Conservation (phyloP, 2,113 vertebrate species). For the Condylura cristata region DNA sequence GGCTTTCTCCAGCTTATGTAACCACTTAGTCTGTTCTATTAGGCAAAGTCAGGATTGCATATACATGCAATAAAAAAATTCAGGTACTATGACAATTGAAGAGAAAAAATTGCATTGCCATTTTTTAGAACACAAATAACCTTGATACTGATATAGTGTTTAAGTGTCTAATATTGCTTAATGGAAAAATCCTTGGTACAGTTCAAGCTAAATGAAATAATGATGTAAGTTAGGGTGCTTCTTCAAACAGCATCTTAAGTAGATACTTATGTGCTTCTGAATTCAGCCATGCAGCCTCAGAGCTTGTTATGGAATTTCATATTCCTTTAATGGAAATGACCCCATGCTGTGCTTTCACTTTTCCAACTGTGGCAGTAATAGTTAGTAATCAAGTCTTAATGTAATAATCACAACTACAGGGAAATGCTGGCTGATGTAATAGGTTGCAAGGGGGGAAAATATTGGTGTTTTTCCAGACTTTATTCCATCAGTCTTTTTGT, state of each 20-base stretch:
- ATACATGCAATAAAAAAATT: background rate
- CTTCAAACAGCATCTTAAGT: slow-evolving; percentile 47
- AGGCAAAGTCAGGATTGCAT: slow-evolving; percentile 39
- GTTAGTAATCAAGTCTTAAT: slow-evolving; percentile 63
- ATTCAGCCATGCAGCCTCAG: background rate
- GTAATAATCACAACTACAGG: slow-evolving; percentile 55
- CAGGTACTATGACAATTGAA: background rate
- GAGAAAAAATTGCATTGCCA: background rate
- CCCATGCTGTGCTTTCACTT: slow-evolving; percentile 40
- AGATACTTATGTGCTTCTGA: slow-evolving; percentile 36
- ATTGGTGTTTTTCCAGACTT: slow-evolving; percentile 23
- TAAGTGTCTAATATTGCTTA: slow-evolving; percentile 52
- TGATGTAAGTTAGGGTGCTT: slow-evolving; percentile 41
- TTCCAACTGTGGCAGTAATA: slow-evolving; percentile 64
- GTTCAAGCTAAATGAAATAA: slow-evolving; percentile 70
- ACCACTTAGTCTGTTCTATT: background rate
- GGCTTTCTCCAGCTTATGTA: background rate
- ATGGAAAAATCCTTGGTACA: slow-evolving; percentile 61
- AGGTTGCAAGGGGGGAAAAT: background rate
- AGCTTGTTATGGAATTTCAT: slow-evolving; percentile 62
- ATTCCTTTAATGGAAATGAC: slow-evolving; percentile 59
- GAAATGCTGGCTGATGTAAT: slow-evolving; percentile 44
- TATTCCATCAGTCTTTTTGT: background rate
- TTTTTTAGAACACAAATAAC: slow-evolving; percentile 23
- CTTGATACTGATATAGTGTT: slow-evolving; percentile 8